Conservation (phyloP, 2,888 invertebrate genomes). For the Pollenia angustigena region DNA sequence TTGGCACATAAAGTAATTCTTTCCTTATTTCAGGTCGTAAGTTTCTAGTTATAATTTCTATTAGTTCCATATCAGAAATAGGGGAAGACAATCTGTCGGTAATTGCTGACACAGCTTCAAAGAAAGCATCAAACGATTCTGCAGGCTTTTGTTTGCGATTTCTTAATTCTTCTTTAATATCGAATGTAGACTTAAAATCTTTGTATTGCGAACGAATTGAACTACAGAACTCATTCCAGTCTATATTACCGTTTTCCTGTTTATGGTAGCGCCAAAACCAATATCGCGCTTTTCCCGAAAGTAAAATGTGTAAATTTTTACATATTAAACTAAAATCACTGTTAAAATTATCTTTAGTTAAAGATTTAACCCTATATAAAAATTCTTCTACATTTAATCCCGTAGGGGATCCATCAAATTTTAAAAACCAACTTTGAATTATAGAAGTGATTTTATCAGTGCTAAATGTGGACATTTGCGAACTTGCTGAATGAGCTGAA, state of each 20-base stretch:
- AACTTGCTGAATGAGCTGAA: no score
- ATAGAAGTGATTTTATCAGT: slow-evolving; percentile 40
- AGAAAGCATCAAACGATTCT: slow-evolving; percentile 40
- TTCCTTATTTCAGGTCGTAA: slow-evolving; percentile 14
- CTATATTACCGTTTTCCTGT: slow-evolving; percentile 19
- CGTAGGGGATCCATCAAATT: slow-evolving; percentile 51
- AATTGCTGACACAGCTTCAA: slow-evolving; percentile 26
- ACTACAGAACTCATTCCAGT: slow-evolving; percentile 52
- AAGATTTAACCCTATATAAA: slow-evolving; percentile 38
- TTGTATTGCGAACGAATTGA: slow-evolving; percentile 38
- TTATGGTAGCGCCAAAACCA: slow-evolving; percentile 58
- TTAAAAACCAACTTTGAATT: slow-evolving; percentile 49
- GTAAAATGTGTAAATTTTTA: slow-evolving; percentile 56
- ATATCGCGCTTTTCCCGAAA: slow-evolving; percentile 41
- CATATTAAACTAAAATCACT: slow-evolving; percentile 41
- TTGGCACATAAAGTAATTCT: slow-evolving; percentile 27
- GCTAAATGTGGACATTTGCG: background rate
- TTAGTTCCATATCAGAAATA: slow-evolving; percentile 24
- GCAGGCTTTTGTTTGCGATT: slow-evolving; percentile 51
- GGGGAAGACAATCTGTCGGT: slow-evolving; percentile 18
- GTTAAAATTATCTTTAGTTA: slow-evolving; percentile 42
- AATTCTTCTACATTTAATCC: slow-evolving; percentile 52
- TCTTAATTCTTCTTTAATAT: slow-evolving; percentile 48
- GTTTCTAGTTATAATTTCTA: slow-evolving; percentile 44
- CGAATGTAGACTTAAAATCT: slow-evolving; percentile 34